Conservation (phyloP, 2,888 invertebrate genomes). For the Pteria penguin region DNA sequence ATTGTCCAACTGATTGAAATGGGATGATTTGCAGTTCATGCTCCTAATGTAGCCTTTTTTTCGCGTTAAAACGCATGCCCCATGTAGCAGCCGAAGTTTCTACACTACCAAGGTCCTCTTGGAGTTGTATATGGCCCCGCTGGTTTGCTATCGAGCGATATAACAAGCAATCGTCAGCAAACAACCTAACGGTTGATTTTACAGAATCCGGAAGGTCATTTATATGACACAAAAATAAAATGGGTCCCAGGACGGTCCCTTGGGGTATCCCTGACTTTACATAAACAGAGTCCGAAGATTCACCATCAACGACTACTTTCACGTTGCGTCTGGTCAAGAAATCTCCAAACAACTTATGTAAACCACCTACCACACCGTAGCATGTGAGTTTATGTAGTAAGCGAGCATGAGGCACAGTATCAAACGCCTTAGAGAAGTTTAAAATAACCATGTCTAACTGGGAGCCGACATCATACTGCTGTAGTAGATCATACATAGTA, state of each 20-base stretch:
- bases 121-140: neutral
- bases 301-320: conserved; percentile 14
- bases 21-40: too few relatives aligned
- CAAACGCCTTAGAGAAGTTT: neutral
- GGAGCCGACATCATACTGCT: neutral
- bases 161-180: conserved; percentile 30
- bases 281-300: neutral
- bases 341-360: conserved; percentile 26
- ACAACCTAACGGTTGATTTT: conserved; percentile 19
- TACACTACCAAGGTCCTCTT: conserved; percentile 15
- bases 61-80: too few relatives aligned
- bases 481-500: neutral
- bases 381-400: conserved; percentile 34
- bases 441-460: neutral
- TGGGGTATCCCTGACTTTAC: conserved; percentile 23
- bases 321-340: conserved; percentile 35
- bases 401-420: neutral
- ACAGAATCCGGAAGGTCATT: conserved; percentile 67
- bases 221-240: conserved; percentile 23
- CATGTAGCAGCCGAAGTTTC: too few relatives aligned
- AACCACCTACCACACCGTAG: conserved; percentile 33
- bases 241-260: conserved; percentile 25
- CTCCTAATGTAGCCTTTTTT: too few relatives aligned
- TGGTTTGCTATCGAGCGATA: conserved; percentile 12
- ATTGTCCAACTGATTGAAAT: conserved; percentile 29